Evolutionary conservation across 2,888 invertebrate species (phyloP).

Genomic region (Xylophagus ater): DNA sequence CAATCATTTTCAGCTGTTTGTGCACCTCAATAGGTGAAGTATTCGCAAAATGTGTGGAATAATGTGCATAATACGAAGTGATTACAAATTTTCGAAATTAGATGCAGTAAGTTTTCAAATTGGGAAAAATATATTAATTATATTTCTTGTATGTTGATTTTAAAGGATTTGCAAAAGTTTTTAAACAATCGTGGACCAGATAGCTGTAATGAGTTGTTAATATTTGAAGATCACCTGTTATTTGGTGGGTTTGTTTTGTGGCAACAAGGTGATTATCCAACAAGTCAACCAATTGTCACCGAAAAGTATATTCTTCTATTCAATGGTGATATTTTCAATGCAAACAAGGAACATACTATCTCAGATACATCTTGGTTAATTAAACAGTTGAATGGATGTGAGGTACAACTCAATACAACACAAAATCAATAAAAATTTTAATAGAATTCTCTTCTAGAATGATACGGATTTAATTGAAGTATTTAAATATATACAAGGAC

Average conservation of each 20-base stretch:
- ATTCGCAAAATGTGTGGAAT: too few species aligned
- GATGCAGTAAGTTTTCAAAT: too few species aligned
- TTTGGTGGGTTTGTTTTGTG: slow-evolving; percentile 57
- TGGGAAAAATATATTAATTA: too few species aligned
- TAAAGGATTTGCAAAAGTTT: slow-evolving; percentile 7
- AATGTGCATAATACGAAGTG: too few species aligned
- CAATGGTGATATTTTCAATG: slow-evolving; percentile 80
- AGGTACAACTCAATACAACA: slow-evolving; percentile 10
- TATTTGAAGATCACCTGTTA: slow-evolving; percentile 7
- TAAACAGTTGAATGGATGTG: slow-evolving; percentile 29
- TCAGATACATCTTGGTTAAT: slow-evolving; percentile 48
- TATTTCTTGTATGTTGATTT: too few species aligned
- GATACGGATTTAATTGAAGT: slow-evolving; percentile 30
- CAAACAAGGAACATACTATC: slow-evolving; percentile 31
- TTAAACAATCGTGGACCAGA: slow-evolving; percentile 24
- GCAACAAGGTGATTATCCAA: slow-evolving; percentile 61
- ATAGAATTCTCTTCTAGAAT: slow-evolving; percentile 16
- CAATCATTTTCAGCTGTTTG: too few species aligned
- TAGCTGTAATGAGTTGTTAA: not conserved
- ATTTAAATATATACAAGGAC: slow-evolving; percentile 59
- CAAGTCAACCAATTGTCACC: slow-evolving; percentile 56
- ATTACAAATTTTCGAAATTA: too few species aligned
- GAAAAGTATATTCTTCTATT: slow-evolving; percentile 59
- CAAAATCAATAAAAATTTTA: not conserved
- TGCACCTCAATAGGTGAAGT: too few species aligned